Base-by-base conservation (phyloP, 2,113 vertebrate genomes). In the Dicentrarchus labrax region DNA sequence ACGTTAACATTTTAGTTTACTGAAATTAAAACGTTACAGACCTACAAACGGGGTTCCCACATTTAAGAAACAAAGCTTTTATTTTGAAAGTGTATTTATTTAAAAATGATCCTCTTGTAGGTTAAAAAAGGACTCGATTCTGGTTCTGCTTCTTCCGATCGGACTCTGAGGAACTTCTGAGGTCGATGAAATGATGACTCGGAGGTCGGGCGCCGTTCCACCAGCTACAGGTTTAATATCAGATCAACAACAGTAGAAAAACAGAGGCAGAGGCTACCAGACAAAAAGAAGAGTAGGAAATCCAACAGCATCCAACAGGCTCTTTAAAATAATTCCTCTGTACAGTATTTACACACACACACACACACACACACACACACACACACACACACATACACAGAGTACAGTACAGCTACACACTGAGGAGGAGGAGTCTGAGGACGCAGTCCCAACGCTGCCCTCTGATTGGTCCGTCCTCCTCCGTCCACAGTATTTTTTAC, bases 261-360 rank as follows among this genome's bases (percentile, higher is more conserved):
- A 92, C 91, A 93, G 91, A 89, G 85, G 86, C 88, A 83, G 89
- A 91, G 87, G 88, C 88, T 88, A 93, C 90, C 86, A 92, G 91
- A 92, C 91, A 74, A 91, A 91, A 84, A 80, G 72, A 91, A 89
- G 84, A 91, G 88, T 90, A 90, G 85, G 83, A 93, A 93, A 92
- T 92, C 76, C 82, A 84, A 94, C 93, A 91, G 92, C 94, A 94
- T 94, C 86, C 91, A 92, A 92, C 92, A 94, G 94, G 88, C 90
- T 93, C 94, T 96, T 98, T 96, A 96, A 97, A 97, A 97, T 96
- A 95, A 96, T 96, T 96, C 95, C 95, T 96, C 97, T 98, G 97
- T 97, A 98, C 97, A 98, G 84, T 98, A 98, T 98, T 94, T 98
- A 98, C 97, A 99, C 94, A 96, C 87, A 83, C 80, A 60, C 89